Evolutionary conservation across 1,140 invertebrate species (phyloP).

Genomic region (Hormaphis cornu): DNA sequence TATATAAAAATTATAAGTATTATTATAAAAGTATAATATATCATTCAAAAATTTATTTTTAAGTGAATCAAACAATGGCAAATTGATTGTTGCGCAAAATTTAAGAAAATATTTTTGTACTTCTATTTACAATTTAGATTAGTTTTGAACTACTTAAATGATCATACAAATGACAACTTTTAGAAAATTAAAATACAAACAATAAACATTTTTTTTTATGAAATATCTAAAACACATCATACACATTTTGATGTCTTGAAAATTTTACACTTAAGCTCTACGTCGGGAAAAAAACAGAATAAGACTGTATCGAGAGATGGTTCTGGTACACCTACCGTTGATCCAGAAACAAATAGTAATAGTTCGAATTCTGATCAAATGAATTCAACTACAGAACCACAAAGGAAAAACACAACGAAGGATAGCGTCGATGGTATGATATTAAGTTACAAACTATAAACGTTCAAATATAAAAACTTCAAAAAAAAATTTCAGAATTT

Average conservation of each 20-base stretch:
- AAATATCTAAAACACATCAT: neutral
- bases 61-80: too few species aligned
- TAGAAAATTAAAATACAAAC: too few species aligned
- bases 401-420: neutral
- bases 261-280: conserved; percentile 16
- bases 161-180: too few species aligned
- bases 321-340: neutral
- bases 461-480: neutral
- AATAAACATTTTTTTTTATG: too few species aligned
- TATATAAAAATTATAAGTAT: too few species aligned
- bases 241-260: neutral
- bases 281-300: neutral
- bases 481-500: neutral
- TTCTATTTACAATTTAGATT: too few species aligned
- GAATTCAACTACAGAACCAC: conserved; percentile 2
- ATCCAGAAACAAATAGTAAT: neutral
- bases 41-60: too few species aligned
- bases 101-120: too few species aligned
- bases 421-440: conserved; percentile 7
- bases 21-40: too few species aligned
- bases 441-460: neutral
- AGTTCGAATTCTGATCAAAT: conserved; percentile 7
- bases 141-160: too few species aligned
- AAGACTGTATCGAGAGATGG: neutral
- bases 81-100: too few species aligned